Evolutionary conservation across 2,888 invertebrate species (phyloP), one percentile per base, ranked within the genome.

Genomic region (Lordiphosa fenestrarum): DNA sequence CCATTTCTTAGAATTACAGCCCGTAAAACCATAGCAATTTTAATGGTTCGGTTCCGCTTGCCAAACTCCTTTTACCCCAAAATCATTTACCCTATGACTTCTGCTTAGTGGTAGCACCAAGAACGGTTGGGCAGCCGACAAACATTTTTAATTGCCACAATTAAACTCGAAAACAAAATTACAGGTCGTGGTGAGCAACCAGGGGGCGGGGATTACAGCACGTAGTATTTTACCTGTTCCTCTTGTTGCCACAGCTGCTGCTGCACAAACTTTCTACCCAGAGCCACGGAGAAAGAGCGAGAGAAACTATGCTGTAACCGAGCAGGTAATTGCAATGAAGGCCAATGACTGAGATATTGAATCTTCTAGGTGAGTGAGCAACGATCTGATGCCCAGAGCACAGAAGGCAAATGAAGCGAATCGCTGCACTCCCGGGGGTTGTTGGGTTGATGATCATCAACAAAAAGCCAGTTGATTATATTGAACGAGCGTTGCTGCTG

Each of bases 141-240:
- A 51, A 35, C 30, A 51, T 56, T 50, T 63, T 50, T 63, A 63
- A 63, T 63, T 64, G 64, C 46, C 10, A 56, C 64, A 64, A 48
- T 64, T 63, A 64, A 63, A 64, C 41, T 51, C 56, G 40, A 12
- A 63, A 55, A 55, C 40, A 49, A 56, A 55, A 55, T 47, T 41
- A 61, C 40, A 37, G 40, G 36, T 13, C 42, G 19, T 9, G 19
- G n/a, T 6, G 53, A n/a, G 10, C 46, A 55, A 33, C 36, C 13
- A 42, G 23, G 30, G 61, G n/a, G n/a, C 5, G 30, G 4, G 25
- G 50, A 39, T 15, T n/a, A 30, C 36, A 30, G 2, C 30, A 19
- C 23, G 15, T 5, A 19, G 30, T 15, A 25, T 15, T 48, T 54
- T 62, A 47, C 59, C 55, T 55, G 56, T 39, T 36, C 23, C 38